phyloP scores from a whole-genome alignment of 2,113 vertebrate genomes.

The Tetrax tetrax region DNA sequence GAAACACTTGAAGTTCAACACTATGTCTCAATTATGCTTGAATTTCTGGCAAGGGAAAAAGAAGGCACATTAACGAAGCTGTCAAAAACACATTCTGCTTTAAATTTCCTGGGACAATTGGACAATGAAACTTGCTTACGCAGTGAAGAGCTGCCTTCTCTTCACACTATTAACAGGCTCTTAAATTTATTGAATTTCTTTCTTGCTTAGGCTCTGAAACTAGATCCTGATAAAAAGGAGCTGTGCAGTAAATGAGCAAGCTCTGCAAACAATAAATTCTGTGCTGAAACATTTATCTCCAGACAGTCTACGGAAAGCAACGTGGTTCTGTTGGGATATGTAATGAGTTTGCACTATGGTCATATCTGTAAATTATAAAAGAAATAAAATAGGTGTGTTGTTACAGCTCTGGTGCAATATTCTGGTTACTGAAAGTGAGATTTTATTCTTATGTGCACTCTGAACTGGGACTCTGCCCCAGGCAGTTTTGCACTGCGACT shows the following conservation, averaged over 20 bases:
- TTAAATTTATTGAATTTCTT: conserved; percentile 35
- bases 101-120: conserved; percentile 72
- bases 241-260: neutral
- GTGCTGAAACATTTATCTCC: conserved; percentile 7
- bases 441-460: neutral
- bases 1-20: conserved; percentile 72
- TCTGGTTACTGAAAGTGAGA: neutral
- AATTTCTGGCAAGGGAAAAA: conserved; percentile 62
- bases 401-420: neutral
- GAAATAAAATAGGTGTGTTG: neutral
- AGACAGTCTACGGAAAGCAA: neutral
- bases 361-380: neutral
- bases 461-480: neutral
- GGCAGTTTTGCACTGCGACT: neutral
- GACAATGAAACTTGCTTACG: conserved; percentile 61
- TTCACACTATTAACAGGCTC: conserved; percentile 8
- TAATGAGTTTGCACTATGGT: neutral
- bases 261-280: conserved; percentile 17
- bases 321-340: neutral
- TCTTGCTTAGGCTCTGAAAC: conserved; percentile 3
- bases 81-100: conserved; percentile 70
- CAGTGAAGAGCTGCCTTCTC: conserved; percentile 61
- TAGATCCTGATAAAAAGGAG: conserved; percentile 33
- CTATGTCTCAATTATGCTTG: conserved; percentile 74
- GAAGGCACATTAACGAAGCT: conserved; percentile 67